Base-by-base conservation (phyloP, 2,888 invertebrate species). In the Ormyrus thymus region DNA sequence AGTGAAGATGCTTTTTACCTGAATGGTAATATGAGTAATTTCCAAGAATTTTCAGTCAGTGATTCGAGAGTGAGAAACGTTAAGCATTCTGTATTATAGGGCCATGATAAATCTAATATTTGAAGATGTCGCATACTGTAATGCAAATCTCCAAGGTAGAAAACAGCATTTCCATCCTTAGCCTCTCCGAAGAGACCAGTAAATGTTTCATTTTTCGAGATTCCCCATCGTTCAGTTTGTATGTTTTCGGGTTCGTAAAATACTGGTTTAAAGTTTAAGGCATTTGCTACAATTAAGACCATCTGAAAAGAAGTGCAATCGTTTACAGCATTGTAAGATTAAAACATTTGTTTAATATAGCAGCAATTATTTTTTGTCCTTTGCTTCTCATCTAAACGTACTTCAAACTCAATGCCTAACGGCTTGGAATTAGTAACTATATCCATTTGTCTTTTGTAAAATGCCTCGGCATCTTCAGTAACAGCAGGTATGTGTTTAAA, bases 41-140 rank as follows among this genome's bases (percentile, higher is more conserved):
- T 95, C 96, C 96, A 96, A 0, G 96, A 95, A 85, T 95, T 96
- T 86, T 96, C 95, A 1, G 93, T 93, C 15, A 95, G 90, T 0
- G 96, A 93, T 89, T 96, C 96, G 0, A 96, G 96, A 0, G 96
- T 96, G 15, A 97, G 88, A 86, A 97, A 97, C 0, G 96, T 96
- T 84, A 96, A 92, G 85, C 96, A 97, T 86, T 96, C 95, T 0
- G 95, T 93, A n/a, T 94, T 95, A 82, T 96, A 96, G 0, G 96
- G 95, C 65, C 93, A 91, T 72, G 94, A 95, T 56, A 97, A 90
- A 87, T 97, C 96, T 84, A 95, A 93, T 62, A 94, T 89, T 66
- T 93, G 92, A 65, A 94, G 87, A 84, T 95, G 93, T 84, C 93
- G 92, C 0, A 93, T 92, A 0, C 94, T 95, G 82, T 96, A 94